Conservation (phyloP, 2,113 vertebrate species). For the Pitta sordida region DNA sequence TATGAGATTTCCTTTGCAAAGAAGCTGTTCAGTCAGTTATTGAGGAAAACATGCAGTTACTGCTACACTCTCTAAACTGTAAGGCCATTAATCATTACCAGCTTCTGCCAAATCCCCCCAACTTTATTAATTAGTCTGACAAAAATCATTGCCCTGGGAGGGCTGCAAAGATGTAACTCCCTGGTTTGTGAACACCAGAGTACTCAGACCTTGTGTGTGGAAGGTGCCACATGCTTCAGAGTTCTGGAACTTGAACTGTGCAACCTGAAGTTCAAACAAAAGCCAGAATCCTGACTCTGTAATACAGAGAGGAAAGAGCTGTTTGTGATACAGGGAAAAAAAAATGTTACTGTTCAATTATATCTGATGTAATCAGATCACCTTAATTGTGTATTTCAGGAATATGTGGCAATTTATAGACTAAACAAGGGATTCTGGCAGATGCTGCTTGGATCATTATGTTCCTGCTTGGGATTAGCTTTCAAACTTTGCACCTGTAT, state of each 20-base stretch:
- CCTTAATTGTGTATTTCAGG: background rate
- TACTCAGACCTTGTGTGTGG: background rate
- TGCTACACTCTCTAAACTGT: background rate
- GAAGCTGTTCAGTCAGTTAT: background rate
- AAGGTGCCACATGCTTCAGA: background rate
- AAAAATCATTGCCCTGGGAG: background rate
- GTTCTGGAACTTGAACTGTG: background rate
- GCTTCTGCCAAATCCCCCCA: background rate
- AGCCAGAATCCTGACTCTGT: background rate
- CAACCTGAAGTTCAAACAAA: background rate
- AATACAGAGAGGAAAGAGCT: background rate
- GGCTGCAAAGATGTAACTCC: background rate
- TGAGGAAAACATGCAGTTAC: background rate
- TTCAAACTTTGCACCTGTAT: background rate
- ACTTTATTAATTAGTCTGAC: background rate
- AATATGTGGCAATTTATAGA: background rate
- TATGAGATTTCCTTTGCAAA: background rate
- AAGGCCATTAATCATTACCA: background rate
- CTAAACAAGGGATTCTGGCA: background rate
- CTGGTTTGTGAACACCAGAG: background rate
- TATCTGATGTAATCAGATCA: background rate
- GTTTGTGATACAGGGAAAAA: background rate
- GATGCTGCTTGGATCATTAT: background rate
- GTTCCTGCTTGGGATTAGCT: background rate
- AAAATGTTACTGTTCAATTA: background rate